These are phyloP conservation scores for Amblyraja radiata DNA, from an alignment of 2,797 vertebrate species.

Conservation along the genomic window DNA sequence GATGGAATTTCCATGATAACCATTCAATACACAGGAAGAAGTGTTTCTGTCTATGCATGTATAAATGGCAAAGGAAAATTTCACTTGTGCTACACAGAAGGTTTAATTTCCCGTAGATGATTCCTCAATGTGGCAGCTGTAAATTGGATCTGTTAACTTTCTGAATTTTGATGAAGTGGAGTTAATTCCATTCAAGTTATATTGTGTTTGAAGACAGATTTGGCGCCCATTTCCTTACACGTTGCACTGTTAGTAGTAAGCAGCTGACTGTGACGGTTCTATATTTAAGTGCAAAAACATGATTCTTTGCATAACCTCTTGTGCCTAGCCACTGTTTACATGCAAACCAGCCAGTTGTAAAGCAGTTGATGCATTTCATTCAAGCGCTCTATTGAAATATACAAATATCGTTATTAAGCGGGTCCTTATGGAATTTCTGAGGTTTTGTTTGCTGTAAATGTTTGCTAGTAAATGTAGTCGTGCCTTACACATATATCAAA, in stretches of 20 bases:
- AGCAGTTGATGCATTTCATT: slow-evolving; percentile 16
- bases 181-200: background rate
- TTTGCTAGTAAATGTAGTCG: background rate
- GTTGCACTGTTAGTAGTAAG: background rate
- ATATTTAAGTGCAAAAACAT: slow-evolving; percentile 30
- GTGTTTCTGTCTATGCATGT: background rate
- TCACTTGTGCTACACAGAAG: background rate
- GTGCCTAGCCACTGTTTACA: slow-evolving; percentile 9
- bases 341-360: background rate
- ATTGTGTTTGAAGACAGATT: background rate
- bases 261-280: slow-evolving; percentile 18
- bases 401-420: slow-evolving; percentile 26
- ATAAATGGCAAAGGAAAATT: background rate
- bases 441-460: background rate
- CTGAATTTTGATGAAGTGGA: background rate
- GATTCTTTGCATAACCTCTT: slow-evolving; percentile 26
- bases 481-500: background rate
- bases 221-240: background rate
- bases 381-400: slow-evolving; percentile 11
- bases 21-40: background rate
- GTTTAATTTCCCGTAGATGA: background rate
- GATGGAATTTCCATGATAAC: background rate
- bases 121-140: background rate
- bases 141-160: background rate
- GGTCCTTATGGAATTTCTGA: background rate